These are phyloP conservation scores for Peromyscus attwateri DNA, from an alignment of 2,797 vertebrate species.

Conservation along the genomic window DNA sequence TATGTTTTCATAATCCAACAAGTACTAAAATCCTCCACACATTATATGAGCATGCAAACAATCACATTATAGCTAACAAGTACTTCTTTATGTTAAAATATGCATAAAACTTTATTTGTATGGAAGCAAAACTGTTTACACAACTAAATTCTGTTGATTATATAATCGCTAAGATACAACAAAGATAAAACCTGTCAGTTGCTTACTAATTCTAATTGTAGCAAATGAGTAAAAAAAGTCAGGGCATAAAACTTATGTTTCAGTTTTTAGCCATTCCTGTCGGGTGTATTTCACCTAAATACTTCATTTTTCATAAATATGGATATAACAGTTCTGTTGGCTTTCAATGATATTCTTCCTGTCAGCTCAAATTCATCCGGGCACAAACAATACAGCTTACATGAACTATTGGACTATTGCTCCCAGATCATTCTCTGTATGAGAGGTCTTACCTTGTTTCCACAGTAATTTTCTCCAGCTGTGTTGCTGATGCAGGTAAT, in stretches of 20 bases:
- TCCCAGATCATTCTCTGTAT: slow-evolving; percentile 59
- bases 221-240: slow-evolving; percentile 34
- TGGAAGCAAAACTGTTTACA: background rate
- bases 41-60: background rate
- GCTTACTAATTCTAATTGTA: slow-evolving; percentile 43
- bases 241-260: slow-evolving; percentile 42
- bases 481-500: slow-evolving; percentile 60
- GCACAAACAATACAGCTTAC: background rate
- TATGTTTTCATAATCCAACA: background rate
- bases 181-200: background rate
- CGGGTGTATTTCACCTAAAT: background rate
- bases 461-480: slow-evolving; percentile 80
- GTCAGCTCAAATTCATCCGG: background rate
- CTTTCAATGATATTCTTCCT: slow-evolving; percentile 52
- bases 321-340: background rate
- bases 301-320: slow-evolving; percentile 74
- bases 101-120: background rate
- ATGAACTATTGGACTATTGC: slow-evolving; percentile 55
- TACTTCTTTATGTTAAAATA: background rate
- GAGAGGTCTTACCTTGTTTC: slow-evolving; percentile 62
- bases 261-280: background rate
- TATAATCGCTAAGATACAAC: background rate
- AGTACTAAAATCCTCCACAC: background rate
- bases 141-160: background rate
- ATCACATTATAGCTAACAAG: slow-evolving; percentile 12